Evolutionary conservation across 2,888 invertebrate genomes (phyloP), one percentile per base, ranked within the genome.

Genomic region (Buathra laborator): DNA sequence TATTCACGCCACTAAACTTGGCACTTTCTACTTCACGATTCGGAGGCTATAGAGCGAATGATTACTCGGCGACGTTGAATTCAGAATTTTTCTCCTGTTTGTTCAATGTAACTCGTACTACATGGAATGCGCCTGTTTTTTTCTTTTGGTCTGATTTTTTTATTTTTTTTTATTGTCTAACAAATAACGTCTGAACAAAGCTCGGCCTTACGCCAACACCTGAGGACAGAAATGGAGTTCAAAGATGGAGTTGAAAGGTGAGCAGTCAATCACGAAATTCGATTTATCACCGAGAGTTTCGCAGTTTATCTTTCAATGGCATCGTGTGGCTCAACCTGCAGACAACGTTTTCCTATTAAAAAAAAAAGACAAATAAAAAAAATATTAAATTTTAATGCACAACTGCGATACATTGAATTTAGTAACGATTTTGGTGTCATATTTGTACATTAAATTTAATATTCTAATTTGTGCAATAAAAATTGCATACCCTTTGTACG

Each of bases 71-170:
- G 46, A 44, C 43, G n/a, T 74, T 43, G 3, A 74, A 14, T 59
- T 59, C 32, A 16, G 53, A 37, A 74, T 59, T 68, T 78, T 70
- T 48, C 19, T 59, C 46, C 59, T 70, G 19, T 71, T 64, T 53
- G 14, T 29, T 64, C 56, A 46, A 46, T 83, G 53, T 79, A 53
- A 81, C 62, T 77, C 62, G 67, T 83, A 79, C 66, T 75, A 70
- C 74, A 75, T 84, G 86, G 86, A 86, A 87, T 87, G 85, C 71
- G 86, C 85, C 85, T 87, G 82, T 79, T 82, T 56, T 68, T 14
- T 80, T 82, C 48, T 68, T 14, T 80, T 46, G 32, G 3, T 71
- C 51, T 72, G 3, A 59, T 53, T 72, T 19, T 56, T 29, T 68
- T 32, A 74, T 59, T 78, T 68, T n/a, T 16, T 29, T 62, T 24